phyloP scores from a whole-genome alignment of 1,140 invertebrate genomes.

The Pachypsylla venusta region DNA sequence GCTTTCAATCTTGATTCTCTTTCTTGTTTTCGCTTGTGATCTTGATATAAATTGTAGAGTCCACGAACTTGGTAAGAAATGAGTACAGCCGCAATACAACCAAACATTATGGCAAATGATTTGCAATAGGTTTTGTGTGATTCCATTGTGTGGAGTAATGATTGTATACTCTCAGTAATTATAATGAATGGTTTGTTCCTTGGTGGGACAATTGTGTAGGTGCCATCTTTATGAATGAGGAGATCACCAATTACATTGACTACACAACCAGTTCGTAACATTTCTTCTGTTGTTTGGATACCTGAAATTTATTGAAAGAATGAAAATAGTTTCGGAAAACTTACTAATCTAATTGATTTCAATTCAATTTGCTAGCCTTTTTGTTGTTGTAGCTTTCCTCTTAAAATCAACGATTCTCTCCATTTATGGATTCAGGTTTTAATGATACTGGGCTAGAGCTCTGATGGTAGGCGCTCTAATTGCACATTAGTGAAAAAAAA shows the following conservation, averaged over 20 bases:
- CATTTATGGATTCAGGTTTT: too few relatives aligned
- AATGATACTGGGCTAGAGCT: too few relatives aligned
- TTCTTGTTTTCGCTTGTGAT: not conserved
- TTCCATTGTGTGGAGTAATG: not conserved
- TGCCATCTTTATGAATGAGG: not conserved
- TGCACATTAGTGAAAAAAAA: too few relatives aligned
- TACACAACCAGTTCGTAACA: conserved; percentile 53
- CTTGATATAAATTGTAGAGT: not conserved
- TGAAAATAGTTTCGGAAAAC: too few relatives aligned
- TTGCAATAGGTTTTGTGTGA: not conserved
- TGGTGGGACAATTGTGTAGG: not conserved
- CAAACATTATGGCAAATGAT: not conserved
- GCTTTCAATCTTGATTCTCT: not conserved
- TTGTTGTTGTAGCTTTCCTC: too few relatives aligned
- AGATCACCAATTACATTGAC: conserved; percentile 38
- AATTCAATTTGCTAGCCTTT: too few relatives aligned
- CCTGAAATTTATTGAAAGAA: too few relatives aligned
- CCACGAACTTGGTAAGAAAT: not conserved
- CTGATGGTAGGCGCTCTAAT: too few relatives aligned
- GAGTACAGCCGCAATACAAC: not conserved
- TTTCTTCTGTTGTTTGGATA: conserved; percentile 61
- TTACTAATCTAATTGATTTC: too few relatives aligned
- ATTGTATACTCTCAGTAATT: not conserved
- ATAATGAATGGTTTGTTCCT: not conserved
- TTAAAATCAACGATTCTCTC: too few relatives aligned